These are phyloP conservation scores for Eubucco bourcierii DNA, from an alignment of 2,113 vertebrate species.

Conservation along the genomic window DNA sequence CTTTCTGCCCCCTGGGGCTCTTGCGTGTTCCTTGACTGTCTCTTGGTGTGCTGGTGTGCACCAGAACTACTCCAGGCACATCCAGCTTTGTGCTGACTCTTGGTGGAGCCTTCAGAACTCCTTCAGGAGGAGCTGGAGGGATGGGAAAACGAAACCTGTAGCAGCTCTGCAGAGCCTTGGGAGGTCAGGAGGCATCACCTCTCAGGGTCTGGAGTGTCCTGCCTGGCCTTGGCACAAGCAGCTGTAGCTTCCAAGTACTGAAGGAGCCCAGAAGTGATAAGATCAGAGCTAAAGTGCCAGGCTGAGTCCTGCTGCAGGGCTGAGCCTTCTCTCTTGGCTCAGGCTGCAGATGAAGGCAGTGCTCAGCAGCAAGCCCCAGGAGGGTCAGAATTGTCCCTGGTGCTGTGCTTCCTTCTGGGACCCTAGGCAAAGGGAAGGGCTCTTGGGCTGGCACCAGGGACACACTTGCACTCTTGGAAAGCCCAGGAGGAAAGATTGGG, in stretches of 20 bases:
- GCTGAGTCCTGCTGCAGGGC: not conserved
- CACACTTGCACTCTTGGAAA: accelerated
- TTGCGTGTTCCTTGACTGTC: accelerated
- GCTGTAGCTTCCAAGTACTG: not conserved
- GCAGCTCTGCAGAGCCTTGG: not conserved
- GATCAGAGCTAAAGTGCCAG: not conserved
- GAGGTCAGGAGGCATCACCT: not conserved
- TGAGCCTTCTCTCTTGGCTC: not conserved
- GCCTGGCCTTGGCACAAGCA: not conserved
- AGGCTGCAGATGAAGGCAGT: not conserved
- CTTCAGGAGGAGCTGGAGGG: not conserved
- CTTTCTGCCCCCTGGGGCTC: not conserved
- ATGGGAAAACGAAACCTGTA: not conserved
- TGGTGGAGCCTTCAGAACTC: too few species aligned
- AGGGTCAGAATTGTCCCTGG: not conserved
- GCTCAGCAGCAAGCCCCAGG: not conserved
- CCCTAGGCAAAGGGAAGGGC: accelerated
- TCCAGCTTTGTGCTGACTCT: not conserved
- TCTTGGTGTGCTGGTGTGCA: accelerated
- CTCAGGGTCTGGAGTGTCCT: not conserved
- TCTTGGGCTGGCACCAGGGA: not conserved
- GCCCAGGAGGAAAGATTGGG: too few species aligned
- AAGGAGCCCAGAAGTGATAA: not conserved
- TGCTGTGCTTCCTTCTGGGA: not conserved
- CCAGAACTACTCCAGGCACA: not conserved